phyloP scores from a whole-genome alignment of 2,113 vertebrate genomes.

The Cercocebus atys region DNA sequence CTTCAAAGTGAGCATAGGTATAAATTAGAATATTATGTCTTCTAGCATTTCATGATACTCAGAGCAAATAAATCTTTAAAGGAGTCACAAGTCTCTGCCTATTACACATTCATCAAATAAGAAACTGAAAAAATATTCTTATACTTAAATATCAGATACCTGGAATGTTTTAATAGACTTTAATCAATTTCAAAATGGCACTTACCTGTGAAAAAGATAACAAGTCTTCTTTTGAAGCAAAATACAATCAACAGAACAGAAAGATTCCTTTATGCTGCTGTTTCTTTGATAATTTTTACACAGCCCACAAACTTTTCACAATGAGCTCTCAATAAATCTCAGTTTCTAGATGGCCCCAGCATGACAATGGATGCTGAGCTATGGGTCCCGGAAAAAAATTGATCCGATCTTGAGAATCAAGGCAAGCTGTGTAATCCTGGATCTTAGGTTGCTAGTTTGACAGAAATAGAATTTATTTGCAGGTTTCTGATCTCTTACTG shows the following conservation, averaged over 20 bases:
- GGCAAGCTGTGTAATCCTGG: background rate
- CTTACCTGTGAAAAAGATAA: slow-evolving; percentile 5
- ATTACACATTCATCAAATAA: background rate
- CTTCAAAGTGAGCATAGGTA: slow-evolving; percentile 38
- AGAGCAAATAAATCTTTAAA: slow-evolving; percentile 47
- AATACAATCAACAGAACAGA: slow-evolving; percentile 42
- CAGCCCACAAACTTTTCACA: slow-evolving; percentile 14
- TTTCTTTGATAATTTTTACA: slow-evolving; percentile 24
- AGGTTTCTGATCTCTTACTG: background rate
- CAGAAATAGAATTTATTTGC: background rate
- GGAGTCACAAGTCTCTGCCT: background rate
- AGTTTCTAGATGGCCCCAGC: background rate
- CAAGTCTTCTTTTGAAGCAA: slow-evolving; percentile 52
- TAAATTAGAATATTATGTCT: slow-evolving; percentile 43
- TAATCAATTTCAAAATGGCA: slow-evolving; percentile 14
- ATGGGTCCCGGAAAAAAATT: background rate
- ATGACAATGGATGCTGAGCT: background rate
- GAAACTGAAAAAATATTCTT: slow-evolving; percentile 19
- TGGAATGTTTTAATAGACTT: slow-evolving; percentile 20
- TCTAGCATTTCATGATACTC: background rate
- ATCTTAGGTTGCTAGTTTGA: background rate
- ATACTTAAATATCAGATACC: slow-evolving; percentile 16
- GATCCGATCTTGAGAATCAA: background rate
- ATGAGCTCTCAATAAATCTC: slow-evolving; percentile 16
- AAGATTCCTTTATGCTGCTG: slow-evolving; percentile 7